These are phyloP conservation scores for Sinocyclocheilus anophthalmus DNA, from an alignment of 2,113 vertebrate species.

Conservation along the genomic window DNA sequence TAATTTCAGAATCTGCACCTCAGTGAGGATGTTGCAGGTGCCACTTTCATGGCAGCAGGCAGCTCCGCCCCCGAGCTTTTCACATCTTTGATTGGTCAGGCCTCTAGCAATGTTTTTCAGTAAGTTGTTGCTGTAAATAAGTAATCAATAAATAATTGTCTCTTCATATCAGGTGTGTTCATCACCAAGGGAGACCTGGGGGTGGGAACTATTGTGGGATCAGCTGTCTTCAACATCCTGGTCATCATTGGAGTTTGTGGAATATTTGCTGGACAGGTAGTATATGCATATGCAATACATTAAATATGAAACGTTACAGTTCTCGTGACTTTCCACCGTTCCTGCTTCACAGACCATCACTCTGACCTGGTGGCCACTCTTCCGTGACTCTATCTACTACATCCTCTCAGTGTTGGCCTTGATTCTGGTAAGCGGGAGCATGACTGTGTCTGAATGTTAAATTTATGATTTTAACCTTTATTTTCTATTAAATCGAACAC, in stretches of 20 bases:
- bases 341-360: slow-evolving; percentile 65
- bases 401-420: slow-evolving; percentile 78
- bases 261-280: slow-evolving; percentile 77
- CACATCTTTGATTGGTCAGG: slow-evolving; percentile 80
- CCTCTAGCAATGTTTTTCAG: not conserved
- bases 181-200: slow-evolving; percentile 82
- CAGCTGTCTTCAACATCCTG: slow-evolving; percentile 81
- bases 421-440: slow-evolving; percentile 71
- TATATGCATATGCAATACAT: not conserved
- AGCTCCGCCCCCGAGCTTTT: slow-evolving; percentile 83
- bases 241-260: slow-evolving; percentile 82
- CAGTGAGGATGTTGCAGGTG: slow-evolving; percentile 81
- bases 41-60: slow-evolving; percentile 82
- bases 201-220: slow-evolving; percentile 81
- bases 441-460: not conserved
- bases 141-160: not conserved
- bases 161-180: slow-evolving; percentile 72
- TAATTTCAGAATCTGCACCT: slow-evolving; percentile 75
- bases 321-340: not conserved
- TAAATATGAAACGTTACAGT: not conserved
- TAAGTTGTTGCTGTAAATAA: not conserved
- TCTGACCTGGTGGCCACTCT: slow-evolving; percentile 81
- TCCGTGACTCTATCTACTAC: slow-evolving; percentile 78
- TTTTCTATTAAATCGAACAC: too few species aligned
- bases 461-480: not conserved